These are phyloP conservation scores for Falco peregrinus DNA, from an alignment of 2,797 vertebrate genomes.

Conservation along the genomic window DNA sequence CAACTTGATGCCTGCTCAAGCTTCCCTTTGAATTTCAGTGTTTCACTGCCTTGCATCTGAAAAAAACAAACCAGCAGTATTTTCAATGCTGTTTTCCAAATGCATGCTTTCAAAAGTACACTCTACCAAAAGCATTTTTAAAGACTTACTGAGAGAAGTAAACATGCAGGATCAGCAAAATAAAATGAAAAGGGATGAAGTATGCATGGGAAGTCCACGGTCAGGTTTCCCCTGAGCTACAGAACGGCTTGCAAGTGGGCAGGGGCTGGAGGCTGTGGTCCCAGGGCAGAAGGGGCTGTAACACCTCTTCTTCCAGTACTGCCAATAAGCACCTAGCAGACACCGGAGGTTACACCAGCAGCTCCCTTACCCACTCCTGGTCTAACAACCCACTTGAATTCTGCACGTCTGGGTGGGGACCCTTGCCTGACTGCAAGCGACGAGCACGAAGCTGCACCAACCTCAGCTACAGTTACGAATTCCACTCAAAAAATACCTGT, in stretches of 20 bases:
- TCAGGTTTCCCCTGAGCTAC: neutral
- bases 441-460: neutral
- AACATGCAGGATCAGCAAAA: neutral
- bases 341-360: neutral
- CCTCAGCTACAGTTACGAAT: neutral
- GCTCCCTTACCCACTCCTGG: neutral
- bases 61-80: neutral
- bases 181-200: neutral
- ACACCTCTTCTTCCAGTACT: neutral
- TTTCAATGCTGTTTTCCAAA: neutral
- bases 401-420: neutral
- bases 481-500: rapidly evolving
- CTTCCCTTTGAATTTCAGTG: neutral
- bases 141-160: neutral
- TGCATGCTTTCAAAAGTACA: neutral
- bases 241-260: neutral
- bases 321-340: rapidly evolving
- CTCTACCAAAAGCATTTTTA: neutral
- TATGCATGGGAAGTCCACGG: neutral
- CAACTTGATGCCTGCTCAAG: neutral
- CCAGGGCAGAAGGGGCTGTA: neutral
- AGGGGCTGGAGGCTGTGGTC: too few species aligned
- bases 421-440: neutral
- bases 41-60: neutral
- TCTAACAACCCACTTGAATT: neutral